Conservation (phyloP, 2,113 vertebrate genomes). For the Rhynchomys soricoides region DNA sequence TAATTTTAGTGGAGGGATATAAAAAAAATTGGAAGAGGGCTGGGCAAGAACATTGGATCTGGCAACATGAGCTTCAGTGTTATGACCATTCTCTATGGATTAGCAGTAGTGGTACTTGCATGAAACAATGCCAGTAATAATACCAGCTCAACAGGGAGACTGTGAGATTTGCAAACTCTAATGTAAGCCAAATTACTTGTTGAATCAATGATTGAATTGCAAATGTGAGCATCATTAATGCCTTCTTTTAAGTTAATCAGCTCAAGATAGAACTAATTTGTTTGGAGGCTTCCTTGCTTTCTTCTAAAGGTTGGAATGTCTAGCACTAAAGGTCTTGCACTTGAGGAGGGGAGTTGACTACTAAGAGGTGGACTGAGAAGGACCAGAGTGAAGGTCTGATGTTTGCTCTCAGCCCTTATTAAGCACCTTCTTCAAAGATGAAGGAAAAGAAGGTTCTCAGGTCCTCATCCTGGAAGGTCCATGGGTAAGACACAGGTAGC, state of each 20-base stretch:
- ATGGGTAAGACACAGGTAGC: neutral
- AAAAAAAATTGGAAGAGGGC: neutral
- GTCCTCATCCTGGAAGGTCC: slow-evolving; percentile 1
- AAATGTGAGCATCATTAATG: neutral
- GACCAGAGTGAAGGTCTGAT: too few relatives aligned
- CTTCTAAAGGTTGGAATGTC: neutral
- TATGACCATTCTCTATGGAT: neutral
- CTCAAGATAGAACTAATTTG: neutral
- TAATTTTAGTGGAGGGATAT: too few relatives aligned
- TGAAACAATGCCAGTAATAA: neutral
- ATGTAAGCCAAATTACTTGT: neutral
- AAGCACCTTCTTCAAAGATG: slow-evolving; percentile 79
- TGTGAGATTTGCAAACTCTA: neutral
- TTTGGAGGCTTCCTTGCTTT: neutral
- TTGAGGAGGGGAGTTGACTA: neutral
- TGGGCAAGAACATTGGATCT: neutral
- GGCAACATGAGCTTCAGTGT: neutral
- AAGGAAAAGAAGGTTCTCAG: slow-evolving; percentile 45
- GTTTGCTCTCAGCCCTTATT: neutral
- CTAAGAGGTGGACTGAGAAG: neutral
- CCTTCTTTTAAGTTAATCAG: neutral
- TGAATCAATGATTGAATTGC: neutral
- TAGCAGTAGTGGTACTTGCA: neutral
- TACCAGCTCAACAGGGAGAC: neutral
- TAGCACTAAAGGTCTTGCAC: neutral